Evolutionary conservation across 2,888 invertebrate species (phyloP).

Genomic region (Odontothrips loti): DNA sequence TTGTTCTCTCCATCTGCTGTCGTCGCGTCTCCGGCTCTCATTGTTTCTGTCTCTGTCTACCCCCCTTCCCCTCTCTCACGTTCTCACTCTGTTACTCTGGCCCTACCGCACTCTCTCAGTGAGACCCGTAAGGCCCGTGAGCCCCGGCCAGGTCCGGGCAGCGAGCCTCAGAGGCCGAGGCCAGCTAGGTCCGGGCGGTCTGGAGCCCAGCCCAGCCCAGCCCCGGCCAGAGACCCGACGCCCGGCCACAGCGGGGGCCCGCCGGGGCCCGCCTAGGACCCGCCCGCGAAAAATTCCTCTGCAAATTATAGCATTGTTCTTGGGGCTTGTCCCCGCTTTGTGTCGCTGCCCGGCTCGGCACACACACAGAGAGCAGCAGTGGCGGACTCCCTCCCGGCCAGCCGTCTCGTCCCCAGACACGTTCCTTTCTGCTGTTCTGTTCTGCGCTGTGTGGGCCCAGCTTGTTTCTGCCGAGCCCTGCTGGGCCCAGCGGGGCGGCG

Average conservation of each 20-base stretch:
- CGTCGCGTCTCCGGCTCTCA: background rate
- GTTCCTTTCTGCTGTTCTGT: too few relatives aligned
- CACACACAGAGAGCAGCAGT: background rate
- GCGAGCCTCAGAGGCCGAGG: too few relatives aligned
- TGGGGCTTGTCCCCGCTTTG: too few relatives aligned
- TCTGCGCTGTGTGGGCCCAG: too few relatives aligned
- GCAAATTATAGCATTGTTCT: background rate
- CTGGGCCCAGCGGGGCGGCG: too few relatives aligned
- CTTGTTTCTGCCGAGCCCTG: too few relatives aligned
- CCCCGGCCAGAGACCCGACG: background rate
- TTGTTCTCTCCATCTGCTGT: background rate
- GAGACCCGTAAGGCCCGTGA: background rate
- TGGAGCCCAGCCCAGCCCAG: too few relatives aligned
- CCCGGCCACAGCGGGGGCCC: background rate
- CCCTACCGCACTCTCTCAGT: background rate
- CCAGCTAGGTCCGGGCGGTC: too few relatives aligned
- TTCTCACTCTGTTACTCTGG: background rate
- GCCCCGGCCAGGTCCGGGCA: too few relatives aligned
- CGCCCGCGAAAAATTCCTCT: background rate
- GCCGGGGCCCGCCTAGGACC: background rate
- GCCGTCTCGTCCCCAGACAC: too few relatives aligned
- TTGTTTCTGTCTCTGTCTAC: background rate
- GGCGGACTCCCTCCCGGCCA: too few relatives aligned
- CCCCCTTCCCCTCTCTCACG: background rate
- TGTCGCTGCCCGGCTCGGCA: too few relatives aligned